Percentiles rank a stretch among this genome's conserved stretches.
phyloP scores from a whole-genome alignment of 2,113 vertebrate species.

The Tachysurus vachellii region DNA sequence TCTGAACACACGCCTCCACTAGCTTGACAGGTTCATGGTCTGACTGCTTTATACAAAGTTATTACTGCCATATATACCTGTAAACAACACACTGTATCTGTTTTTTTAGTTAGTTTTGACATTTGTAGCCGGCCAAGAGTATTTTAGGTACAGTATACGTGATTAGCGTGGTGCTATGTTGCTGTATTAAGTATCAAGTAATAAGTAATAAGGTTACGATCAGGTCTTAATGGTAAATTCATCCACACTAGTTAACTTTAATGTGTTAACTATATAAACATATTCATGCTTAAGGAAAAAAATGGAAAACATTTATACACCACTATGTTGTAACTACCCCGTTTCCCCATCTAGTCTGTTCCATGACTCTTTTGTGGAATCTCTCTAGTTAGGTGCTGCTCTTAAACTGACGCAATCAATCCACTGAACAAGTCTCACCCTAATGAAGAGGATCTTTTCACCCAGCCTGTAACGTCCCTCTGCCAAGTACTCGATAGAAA shows the following conservation, averaged over 20 bases:
- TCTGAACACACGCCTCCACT: neutral
- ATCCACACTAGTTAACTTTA: neutral
- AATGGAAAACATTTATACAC: neutral
- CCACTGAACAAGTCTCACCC: slow-evolving; percentile 75
- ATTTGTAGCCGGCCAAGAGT: neutral
- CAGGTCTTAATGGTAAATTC: neutral
- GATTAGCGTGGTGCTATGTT: neutral
- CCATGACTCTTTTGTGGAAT: neutral
- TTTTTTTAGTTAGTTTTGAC: neutral
- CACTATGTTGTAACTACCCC: neutral
- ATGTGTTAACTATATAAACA: too few species aligned
- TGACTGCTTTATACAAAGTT: neutral
- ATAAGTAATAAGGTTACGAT: neutral
- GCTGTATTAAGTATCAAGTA: neutral
- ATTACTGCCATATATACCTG: too few species aligned
- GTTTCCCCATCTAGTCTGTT: neutral
- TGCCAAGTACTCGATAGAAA: slow-evolving; percentile 96
- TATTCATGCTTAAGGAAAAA: neutral
- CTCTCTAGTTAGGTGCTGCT: too few species aligned
- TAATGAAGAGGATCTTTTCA: slow-evolving; percentile 96
- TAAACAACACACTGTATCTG: neutral
- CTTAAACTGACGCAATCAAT: neutral
- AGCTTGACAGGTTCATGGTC: neutral
- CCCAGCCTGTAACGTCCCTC: slow-evolving; percentile 95
- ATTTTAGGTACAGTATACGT: neutral